phyloP scores from a whole-genome alignment of 2,113 vertebrate genomes.

The Mirounga angustirostris region DNA sequence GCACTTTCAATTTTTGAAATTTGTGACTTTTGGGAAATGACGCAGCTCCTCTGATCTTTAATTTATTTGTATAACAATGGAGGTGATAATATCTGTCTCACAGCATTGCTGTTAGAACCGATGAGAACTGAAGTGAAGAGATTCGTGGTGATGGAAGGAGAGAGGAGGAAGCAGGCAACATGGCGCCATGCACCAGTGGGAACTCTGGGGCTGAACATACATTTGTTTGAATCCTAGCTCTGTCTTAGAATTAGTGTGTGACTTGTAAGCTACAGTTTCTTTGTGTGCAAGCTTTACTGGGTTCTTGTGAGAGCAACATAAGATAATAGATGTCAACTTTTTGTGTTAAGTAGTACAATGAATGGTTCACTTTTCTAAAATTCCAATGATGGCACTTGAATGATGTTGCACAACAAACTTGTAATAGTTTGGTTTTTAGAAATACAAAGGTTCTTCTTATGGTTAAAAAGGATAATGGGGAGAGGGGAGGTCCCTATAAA shows the following conservation, averaged over 20 bases:
- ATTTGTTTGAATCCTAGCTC: background rate
- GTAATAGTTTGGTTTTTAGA: background rate
- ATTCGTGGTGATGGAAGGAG: background rate
- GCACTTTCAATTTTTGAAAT: background rate
- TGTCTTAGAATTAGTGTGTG: background rate
- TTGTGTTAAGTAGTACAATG: background rate
- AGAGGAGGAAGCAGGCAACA: too few species aligned
- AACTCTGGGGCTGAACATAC: rapidly evolving
- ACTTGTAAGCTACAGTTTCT: background rate
- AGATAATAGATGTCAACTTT: background rate
- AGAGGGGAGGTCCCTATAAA: background rate
- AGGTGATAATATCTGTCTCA: background rate
- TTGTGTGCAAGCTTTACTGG: background rate
- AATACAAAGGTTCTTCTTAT: background rate
- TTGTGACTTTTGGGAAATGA: background rate
- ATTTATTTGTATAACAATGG: background rate
- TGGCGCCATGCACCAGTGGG: rapidly evolving
- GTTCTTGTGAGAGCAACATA: background rate
- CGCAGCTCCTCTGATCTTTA: background rate
- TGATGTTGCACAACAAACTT: background rate
- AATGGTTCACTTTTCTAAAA: background rate
- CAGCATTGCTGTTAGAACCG: background rate
- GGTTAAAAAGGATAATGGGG: background rate
- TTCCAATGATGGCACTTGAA: background rate
- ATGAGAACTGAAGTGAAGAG: background rate